Evolutionary conservation across 1,140 invertebrate species (phyloP).

Genomic region (Dendroctonus valens): DNA sequence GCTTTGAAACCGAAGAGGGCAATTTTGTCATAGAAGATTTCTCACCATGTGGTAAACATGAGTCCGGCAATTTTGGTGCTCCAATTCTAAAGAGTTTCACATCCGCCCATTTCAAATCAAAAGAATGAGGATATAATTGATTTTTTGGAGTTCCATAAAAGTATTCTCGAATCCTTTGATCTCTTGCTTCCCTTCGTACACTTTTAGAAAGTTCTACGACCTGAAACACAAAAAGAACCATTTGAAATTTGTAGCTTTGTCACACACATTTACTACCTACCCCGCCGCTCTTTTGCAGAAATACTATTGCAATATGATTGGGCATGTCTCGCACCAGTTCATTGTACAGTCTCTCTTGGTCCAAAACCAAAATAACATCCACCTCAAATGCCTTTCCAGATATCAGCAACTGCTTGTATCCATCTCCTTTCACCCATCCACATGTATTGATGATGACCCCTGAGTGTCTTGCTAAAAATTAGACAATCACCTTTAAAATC

Average conservation of each 20-base stretch:
- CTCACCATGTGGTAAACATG: constrained; percentile 86
- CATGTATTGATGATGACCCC: constrained; percentile 99
- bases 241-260: no score
- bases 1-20: no score
- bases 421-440: constrained; percentile 92
- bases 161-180: constrained; percentile 85
- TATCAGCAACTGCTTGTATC: constrained; percentile 80
- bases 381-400: constrained; percentile 93
- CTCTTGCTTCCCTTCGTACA: constrained; percentile 71
- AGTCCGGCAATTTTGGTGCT: constrained; percentile 86
- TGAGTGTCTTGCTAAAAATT: constrained; percentile 71
- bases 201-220: constrained; percentile 80
- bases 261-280: constrained; percentile 57
- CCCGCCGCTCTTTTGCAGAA: constrained; percentile 94
- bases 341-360: constrained; percentile 95
- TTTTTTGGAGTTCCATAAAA: constrained; percentile 85
- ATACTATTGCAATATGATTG: constrained; percentile 87
- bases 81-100: constrained; percentile 94
- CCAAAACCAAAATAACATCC: constrained; percentile 92
- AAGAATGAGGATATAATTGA: constrained; percentile 88
- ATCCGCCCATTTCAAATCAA: constrained; percentile 85
- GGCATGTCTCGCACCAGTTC: constrained; percentile 93
- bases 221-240: constrained; percentile 49
- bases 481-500: constrained; percentile 13
- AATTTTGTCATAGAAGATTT: neutral